Evolutionary conservation across 2,113 vertebrate species (phyloP).

Genomic region (Campylorhamphus procurvoides): DNA sequence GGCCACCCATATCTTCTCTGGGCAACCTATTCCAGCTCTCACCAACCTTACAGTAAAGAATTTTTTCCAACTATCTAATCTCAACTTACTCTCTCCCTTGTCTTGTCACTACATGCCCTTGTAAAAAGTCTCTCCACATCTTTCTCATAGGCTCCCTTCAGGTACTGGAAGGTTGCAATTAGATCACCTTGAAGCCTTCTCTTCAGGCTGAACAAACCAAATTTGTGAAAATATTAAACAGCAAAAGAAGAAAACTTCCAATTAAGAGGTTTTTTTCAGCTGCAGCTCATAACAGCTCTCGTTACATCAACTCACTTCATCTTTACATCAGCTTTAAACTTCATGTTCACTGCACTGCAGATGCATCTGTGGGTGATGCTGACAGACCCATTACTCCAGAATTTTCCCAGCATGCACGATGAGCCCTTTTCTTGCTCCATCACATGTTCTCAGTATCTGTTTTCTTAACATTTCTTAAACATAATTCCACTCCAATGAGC

Average conservation of each 20-base stretch:
- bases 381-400: neutral
- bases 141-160: neutral
- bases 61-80: neutral
- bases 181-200: neutral
- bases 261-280: neutral
- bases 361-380: neutral
- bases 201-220: neutral
- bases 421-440: neutral
- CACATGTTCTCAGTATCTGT: neutral
- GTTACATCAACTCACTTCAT: neutral
- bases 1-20: neutral
- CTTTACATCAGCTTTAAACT: neutral
- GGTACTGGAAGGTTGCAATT: neutral
- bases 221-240: neutral
- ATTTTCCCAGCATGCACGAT: rapidly evolving
- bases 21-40: neutral
- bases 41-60: neutral
- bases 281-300: neutral
- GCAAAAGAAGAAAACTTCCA: neutral
- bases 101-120: neutral
- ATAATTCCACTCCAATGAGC: neutral
- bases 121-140: neutral
- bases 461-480: neutral
- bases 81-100: neutral
- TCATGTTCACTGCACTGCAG: neutral